These are phyloP conservation scores for Nasua narica DNA, from an alignment of 2,797 vertebrate species.

Conservation along the genomic window DNA sequence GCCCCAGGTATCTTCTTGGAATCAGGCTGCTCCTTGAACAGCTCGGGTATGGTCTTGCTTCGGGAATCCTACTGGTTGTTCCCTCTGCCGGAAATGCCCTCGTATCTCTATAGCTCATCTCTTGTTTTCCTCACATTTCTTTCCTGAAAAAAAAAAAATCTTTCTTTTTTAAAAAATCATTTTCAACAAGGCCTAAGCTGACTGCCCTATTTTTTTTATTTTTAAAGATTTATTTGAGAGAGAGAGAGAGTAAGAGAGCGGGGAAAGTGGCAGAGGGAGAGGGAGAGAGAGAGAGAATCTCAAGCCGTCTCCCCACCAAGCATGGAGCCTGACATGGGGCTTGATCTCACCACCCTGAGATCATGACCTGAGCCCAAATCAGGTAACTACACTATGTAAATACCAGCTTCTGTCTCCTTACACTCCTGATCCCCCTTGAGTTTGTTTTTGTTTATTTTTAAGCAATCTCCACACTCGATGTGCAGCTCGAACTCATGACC, in stretches of 20 bases:
- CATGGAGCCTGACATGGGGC: not conserved
- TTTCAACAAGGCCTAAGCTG: not conserved
- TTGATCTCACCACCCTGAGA: not conserved
- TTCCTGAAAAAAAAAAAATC: not conserved
- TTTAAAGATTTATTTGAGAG: not conserved
- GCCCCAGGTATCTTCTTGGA: not conserved
- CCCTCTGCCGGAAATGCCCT: not conserved
- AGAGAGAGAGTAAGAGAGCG: accelerated
- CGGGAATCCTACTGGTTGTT: not conserved
- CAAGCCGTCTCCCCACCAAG: not conserved
- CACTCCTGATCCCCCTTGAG: not conserved
- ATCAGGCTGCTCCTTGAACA: slow-evolving; percentile 7
- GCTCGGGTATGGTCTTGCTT: not conserved
- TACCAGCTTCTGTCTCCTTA: not conserved
- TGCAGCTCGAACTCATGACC: not conserved
- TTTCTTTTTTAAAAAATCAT: not conserved
- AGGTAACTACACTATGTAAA: not conserved
- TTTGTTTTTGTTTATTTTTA: not conserved
- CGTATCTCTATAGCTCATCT: not conserved
- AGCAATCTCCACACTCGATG: not conserved
- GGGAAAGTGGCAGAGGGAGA: not conserved
- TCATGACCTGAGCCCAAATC: not conserved
- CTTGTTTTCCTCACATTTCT: not conserved
- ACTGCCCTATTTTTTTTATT: not conserved
- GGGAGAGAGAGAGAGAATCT: not conserved